phyloP scores from a whole-genome alignment of 2,888 invertebrate genomes.

The Allolobophora icterica region DNA sequence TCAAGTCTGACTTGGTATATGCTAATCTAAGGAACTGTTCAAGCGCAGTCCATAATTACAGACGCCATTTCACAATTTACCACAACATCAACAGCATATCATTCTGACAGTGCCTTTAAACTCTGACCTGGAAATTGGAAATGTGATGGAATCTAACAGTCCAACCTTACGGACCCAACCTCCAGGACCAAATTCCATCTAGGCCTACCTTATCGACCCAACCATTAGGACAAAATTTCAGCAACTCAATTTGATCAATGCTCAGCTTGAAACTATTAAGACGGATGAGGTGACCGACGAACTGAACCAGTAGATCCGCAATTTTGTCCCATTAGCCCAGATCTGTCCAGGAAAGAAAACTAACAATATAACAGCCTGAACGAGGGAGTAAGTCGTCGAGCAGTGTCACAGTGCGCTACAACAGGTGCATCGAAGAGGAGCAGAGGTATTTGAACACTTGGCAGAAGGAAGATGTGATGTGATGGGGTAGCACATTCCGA shows the following conservation, averaged over 20 bases:
- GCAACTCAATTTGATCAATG: background rate
- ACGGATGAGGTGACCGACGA: background rate
- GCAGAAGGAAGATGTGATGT: background rate
- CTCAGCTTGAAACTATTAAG: background rate
- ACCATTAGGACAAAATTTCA: background rate
- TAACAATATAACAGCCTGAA: background rate
- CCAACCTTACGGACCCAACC: background rate
- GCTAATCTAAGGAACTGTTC: background rate
- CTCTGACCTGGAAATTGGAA: conserved; percentile 5
- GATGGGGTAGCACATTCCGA: background rate
- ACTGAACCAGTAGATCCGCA: background rate
- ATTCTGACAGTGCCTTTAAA: background rate
- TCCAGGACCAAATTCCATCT: background rate
- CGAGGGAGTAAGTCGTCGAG: background rate
- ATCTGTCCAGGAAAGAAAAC: background rate
- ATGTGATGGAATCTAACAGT: background rate
- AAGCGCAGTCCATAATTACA: background rate
- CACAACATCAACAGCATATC: background rate
- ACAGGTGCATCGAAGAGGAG: background rate
- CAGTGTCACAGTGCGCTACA: background rate
- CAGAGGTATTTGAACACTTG: background rate
- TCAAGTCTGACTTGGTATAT: background rate
- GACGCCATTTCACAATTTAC: background rate
- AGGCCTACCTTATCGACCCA: background rate
- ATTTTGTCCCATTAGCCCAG: conserved; percentile 4